A percentile compares a stretch with the other conserved stretches of the same genome.
Evolutionary conservation across 2,113 vertebrate species (phyloP).

Genomic region (Carlito syrichta): DNA sequence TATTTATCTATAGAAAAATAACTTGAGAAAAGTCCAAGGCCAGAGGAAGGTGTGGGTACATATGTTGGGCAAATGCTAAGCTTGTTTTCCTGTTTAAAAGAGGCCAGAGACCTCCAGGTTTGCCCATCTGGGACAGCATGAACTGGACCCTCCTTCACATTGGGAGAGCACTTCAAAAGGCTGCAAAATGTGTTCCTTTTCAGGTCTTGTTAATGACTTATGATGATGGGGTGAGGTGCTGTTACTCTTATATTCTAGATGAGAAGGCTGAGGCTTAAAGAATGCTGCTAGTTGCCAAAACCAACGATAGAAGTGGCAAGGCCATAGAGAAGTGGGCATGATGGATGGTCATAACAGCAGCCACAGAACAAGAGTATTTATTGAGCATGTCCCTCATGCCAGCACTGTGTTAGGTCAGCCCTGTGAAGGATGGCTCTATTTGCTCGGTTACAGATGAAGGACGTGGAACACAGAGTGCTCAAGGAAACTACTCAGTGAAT

Average conservation of each 20-base stretch:
- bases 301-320: no score
- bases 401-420: no score
- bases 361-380: no score
- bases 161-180: no score
- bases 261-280: not conserved
- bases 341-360: not conserved
- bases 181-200: accelerated
- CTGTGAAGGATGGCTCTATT: not conserved
- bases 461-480: not conserved
- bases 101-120: not conserved
- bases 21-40: not conserved
- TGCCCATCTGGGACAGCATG: not conserved
- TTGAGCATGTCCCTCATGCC: not conserved
- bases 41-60: not conserved
- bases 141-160: no score
- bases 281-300: not conserved
- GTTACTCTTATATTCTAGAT: not conserved
- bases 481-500: not conserved
- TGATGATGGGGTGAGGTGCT: no score
- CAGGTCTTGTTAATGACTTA: not conserved
- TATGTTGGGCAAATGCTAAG: no score
- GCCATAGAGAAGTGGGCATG: not conserved
- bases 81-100: not conserved
- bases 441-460: no score
- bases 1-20: not conserved